Conservation (phyloP, 2,113 vertebrate species). For the Corythaixoides concolor region DNA sequence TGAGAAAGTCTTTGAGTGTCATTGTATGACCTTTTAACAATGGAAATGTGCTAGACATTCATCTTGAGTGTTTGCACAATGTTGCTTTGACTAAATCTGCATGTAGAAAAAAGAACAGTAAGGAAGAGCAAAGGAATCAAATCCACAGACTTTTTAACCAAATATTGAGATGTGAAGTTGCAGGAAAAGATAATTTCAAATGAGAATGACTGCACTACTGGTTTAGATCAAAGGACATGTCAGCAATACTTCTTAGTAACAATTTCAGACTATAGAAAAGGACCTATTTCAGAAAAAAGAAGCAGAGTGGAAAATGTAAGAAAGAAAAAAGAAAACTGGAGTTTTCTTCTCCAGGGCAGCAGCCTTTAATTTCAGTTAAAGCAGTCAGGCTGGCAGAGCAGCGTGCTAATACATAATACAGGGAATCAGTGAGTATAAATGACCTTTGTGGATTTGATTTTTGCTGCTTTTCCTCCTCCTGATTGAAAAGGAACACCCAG, state of each 20-base stretch:
- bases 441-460: not conserved
- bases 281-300: not conserved
- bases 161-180: not conserved
- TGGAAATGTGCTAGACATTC: not conserved
- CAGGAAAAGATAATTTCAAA: not conserved
- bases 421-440: slow-evolving; percentile 18
- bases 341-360: not conserved
- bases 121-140: not conserved
- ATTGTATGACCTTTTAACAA: not conserved
- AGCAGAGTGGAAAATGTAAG: not conserved
- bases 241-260: not conserved
- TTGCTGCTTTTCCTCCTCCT: slow-evolving; percentile 12
- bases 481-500: slow-evolving; percentile 11
- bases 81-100: not conserved
- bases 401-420: not conserved
- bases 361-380: slow-evolving; percentile 32
- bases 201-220: not conserved
- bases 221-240: not conserved
- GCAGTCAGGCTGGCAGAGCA: not conserved
- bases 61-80: not conserved
- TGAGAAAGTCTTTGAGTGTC: not conserved
- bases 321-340: not conserved
- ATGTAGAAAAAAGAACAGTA: not conserved
- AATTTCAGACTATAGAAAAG: not conserved
- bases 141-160: not conserved